These are phyloP conservation scores for Urosaurus nigricauda DNA, from an alignment of 2,797 vertebrate species.

Conservation along the genomic window DNA sequence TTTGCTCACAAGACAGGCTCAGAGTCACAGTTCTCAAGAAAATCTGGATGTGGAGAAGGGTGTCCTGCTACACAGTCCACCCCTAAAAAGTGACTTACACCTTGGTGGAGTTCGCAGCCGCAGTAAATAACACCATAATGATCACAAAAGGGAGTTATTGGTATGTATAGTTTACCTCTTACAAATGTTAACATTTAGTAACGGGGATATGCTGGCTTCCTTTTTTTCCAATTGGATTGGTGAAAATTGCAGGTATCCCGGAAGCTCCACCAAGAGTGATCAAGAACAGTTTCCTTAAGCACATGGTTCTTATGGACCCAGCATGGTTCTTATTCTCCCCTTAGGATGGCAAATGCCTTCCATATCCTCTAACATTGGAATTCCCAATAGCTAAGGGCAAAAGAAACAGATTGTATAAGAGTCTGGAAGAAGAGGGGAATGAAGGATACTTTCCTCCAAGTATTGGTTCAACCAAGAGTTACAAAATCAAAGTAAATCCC, in stretches of 20 bases:
- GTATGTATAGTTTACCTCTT: background rate
- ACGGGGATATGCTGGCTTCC: background rate
- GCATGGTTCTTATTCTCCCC: too few relatives aligned
- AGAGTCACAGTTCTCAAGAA: rapidly evolving
- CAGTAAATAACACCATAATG: background rate
- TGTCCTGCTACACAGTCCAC: background rate
- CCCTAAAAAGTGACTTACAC: background rate
- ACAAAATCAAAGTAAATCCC: background rate
- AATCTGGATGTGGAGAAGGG: rapidly evolving
- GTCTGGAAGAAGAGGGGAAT: background rate
- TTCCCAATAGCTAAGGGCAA: background rate
- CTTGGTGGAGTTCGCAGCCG: background rate
- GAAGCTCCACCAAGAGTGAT: background rate
- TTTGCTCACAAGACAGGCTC: background rate
- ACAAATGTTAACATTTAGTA: background rate
- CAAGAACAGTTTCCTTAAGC: background rate
- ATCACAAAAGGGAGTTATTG: background rate
- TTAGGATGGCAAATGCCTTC: too few relatives aligned
- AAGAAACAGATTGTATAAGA: rapidly evolving
- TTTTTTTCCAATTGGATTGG: background rate
- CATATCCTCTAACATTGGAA: too few relatives aligned
- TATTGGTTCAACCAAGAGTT: background rate
- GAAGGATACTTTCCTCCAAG: too few relatives aligned
- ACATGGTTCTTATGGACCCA: background rate
- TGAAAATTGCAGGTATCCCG: too few relatives aligned